Percentiles rank a stretch among this genome's conserved stretches.
phyloP scores from a whole-genome alignment of 2,113 vertebrate species.

The Pseudorhombus dupliciocellatus region DNA sequence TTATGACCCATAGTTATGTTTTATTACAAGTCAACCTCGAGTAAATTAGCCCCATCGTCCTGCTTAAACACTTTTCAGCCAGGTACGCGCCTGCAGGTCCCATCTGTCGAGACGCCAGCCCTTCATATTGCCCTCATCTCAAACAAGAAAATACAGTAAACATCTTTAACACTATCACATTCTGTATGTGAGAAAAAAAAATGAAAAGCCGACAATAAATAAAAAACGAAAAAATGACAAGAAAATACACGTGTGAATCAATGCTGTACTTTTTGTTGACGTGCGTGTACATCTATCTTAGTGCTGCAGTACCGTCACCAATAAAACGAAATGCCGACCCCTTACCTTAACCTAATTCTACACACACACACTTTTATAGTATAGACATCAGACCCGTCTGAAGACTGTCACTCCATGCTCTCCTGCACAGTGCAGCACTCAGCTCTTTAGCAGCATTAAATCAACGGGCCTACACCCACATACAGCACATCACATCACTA shows the following conservation, averaged over 20 bases:
- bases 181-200: neutral
- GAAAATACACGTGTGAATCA: too few species aligned
- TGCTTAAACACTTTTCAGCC: neutral
- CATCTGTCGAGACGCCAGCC: neutral
- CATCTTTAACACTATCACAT: neutral
- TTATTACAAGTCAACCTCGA: neutral
- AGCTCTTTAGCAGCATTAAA: constrained; percentile 70
- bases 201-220: neutral
- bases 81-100: neutral
- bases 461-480: constrained; percentile 65
- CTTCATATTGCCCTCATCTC: too few species aligned
- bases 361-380: constrained; percentile 41
- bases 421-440: constrained; percentile 66
- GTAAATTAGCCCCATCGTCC: too few species aligned
- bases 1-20: neutral
- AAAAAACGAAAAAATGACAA: too few species aligned
- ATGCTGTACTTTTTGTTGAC: too few species aligned
- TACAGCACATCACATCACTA: constrained; percentile 56
- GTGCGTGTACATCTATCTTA: neutral
- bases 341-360: too few species aligned
- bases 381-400: constrained; percentile 51
- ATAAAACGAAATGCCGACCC: too few species aligned
- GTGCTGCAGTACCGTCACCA: neutral
- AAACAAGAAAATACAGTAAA: too few species aligned
- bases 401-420: constrained; percentile 64